Evolutionary conservation across 1,140 invertebrate species (phyloP).

Genomic region (Anadara kagoshimensis): DNA sequence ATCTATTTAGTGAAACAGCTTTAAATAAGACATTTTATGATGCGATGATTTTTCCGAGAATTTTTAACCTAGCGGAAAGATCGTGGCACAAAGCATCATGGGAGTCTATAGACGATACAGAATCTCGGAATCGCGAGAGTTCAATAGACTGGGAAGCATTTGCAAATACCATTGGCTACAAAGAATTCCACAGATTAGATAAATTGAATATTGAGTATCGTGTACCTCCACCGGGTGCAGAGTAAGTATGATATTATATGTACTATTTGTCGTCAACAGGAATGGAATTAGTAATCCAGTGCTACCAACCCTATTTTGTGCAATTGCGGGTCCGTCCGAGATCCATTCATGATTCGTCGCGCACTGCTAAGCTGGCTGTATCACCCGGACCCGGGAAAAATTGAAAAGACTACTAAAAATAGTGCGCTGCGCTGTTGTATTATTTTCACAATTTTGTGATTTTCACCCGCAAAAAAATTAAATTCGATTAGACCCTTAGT

Average conservation of each 20-base stretch:
- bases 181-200: slow-evolving; percentile 56
- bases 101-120: slow-evolving; percentile 43
- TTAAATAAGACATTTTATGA: slow-evolving; percentile 52
- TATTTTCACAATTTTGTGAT: no score
- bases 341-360: no score
- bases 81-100: slow-evolving; percentile 63
- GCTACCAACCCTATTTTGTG: no score
- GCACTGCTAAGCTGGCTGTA: no score
- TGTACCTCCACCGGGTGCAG: slow-evolving; percentile 57
- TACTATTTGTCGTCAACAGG: no score
- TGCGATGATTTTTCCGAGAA: slow-evolving; percentile 61
- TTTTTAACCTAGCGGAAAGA: slow-evolving; percentile 65
- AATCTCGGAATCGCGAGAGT: not conserved
- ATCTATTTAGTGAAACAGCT: slow-evolving; percentile 61
- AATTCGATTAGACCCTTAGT: no score
- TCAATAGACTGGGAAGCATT: slow-evolving; percentile 50
- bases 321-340: no score
- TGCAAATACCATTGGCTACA: slow-evolving; percentile 57
- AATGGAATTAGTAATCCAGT: no score
- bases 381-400: no score
- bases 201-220: slow-evolving; percentile 46
- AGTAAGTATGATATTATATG: slow-evolving; percentile 50
- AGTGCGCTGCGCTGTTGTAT: no score
- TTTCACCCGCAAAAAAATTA: no score
- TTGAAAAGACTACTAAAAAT: no score